Base-by-base conservation (phyloP, 2,888 invertebrate genomes). In the Apodemia duryi region DNA sequence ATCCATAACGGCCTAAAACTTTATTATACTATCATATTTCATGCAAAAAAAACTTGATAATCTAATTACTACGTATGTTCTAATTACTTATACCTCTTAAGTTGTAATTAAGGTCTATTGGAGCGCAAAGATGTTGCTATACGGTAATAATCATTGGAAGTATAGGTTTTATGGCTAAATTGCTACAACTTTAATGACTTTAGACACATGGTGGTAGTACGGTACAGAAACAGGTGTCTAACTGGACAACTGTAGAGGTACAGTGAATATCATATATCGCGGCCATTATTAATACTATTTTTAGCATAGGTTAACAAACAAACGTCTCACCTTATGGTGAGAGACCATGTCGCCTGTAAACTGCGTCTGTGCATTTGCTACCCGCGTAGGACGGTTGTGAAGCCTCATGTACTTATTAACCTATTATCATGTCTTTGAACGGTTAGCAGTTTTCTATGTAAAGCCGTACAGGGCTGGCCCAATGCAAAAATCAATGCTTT, bases 1-100 rank as follows among this genome's bases (percentile, higher is more conserved):
- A 86, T 98, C 98, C 85, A 49, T 54, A 54, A 21, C 13, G 54
- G 54, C 46, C 32, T 29, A 28, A 52, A 32, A 54, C 32, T 32
- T 54, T n/a, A n/a, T 29, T 54, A 54, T 29, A 28, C 54, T 54
- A 54, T 54, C 52, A 52, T 54, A 54, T 54, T 54, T 63, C 41
- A 41, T 32, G 21, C 52, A 28, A 54, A 29, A 41, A 54, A 29
- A 29, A 41, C 29, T 38, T 29, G 38, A 54, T 63, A 54, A 63
- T 63, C 63, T 54, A 63, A 63, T 63, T 63, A 54, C 28, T 41
- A 13, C 13, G 46, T 46, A 54, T 51, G 61, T 61, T 65, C 46
- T 61, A 65, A 65, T 64, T 64, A 60, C 61, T 46, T n/a, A 46
- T 46, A 46, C 13, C 60, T 51, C 38, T 51, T 4, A 46, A n/a